Base-by-base conservation (phyloP, 2,888 invertebrate genomes). In the Drosophila infuscata region DNA sequence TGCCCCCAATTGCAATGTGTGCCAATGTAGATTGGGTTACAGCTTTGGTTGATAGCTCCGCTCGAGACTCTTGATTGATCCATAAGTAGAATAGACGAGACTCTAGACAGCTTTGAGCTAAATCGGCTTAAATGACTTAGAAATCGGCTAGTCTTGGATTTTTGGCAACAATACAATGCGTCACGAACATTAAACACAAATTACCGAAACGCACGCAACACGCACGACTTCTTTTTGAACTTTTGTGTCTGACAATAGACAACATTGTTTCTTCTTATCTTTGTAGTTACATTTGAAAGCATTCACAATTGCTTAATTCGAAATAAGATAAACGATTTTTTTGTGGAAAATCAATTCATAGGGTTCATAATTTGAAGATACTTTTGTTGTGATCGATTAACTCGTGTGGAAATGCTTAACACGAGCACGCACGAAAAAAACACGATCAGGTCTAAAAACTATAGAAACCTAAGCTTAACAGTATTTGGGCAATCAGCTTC, bases 11-110 rank as follows among this genome's bases (percentile, higher is more conserved):
- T 68, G 67, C 51, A 57, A 76, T 74, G 74, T 77, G 54, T 65
- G 76, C 64, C 76, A 76, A 11, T 35, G 17, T 9, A 52, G 59
- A 77, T 78, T 74, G 59, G 56, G 57, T 74, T 78, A 58, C 77
- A 29, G 20, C 49, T 38, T 68, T 7, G 29, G 11, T 43, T 8
- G 68, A 74, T 52, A 69, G 54, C 56, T 25, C 7, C 46, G 52
- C 65, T 53, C 17, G 57, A 48, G 38, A 46, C 69, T 56, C 32
- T 62, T 59, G 71, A 76, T 76, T 60, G 72, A 76, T 76, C 67
- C 70, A 56, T 56, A 61, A 59, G 58, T 51, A 32, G 29, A 53
- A 53, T 30, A 65, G 59, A 41, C 60, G 12, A 32, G 56, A 48
- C 38, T 32, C 35, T 41, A 20, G 5, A n/a, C 2, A 36, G 52